Conservation (phyloP, 2,113 vertebrate genomes). For the Camarhynchus parvulus region DNA sequence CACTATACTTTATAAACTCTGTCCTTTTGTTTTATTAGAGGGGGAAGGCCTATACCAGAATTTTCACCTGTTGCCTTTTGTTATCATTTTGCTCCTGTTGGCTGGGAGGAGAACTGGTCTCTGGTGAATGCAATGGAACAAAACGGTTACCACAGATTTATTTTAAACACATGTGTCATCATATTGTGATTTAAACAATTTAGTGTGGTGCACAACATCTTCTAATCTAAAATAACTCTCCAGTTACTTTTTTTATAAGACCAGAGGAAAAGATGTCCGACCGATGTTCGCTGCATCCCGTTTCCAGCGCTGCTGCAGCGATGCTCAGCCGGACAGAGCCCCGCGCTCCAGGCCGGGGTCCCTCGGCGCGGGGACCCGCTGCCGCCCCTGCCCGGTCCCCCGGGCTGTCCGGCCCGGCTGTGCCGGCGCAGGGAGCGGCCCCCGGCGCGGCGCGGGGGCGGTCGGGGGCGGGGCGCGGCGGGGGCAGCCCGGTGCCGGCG, state of each 20-base stretch:
- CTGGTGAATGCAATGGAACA: not conserved
- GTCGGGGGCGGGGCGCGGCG: not conserved
- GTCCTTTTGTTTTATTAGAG: rapidly evolving
- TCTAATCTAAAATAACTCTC: not conserved
- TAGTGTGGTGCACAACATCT: not conserved
- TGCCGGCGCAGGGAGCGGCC: not conserved
- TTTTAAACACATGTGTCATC: not conserved
- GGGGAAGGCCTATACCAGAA: not conserved
- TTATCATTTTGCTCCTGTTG: not conserved
- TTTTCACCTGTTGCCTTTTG: not conserved
- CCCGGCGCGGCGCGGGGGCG: not conserved
- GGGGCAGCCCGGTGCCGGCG: not conserved
- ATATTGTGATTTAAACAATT: not conserved
- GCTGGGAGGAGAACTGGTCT: not conserved
- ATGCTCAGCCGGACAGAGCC: not conserved
- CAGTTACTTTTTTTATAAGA: no score
- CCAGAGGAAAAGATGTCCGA: not conserved
- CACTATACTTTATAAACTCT: not conserved
- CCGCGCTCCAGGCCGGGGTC: not conserved
- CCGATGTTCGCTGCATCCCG: not conserved
- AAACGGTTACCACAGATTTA: not conserved
- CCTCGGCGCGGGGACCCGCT: not conserved
- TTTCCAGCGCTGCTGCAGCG: not conserved
- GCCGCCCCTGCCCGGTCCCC: not conserved
- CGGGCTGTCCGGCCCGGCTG: not conserved